Evolutionary conservation across 2,113 vertebrate genomes (phyloP), one percentile per base, ranked within the genome.

Genomic region (Pseudonaja textilis): DNA sequence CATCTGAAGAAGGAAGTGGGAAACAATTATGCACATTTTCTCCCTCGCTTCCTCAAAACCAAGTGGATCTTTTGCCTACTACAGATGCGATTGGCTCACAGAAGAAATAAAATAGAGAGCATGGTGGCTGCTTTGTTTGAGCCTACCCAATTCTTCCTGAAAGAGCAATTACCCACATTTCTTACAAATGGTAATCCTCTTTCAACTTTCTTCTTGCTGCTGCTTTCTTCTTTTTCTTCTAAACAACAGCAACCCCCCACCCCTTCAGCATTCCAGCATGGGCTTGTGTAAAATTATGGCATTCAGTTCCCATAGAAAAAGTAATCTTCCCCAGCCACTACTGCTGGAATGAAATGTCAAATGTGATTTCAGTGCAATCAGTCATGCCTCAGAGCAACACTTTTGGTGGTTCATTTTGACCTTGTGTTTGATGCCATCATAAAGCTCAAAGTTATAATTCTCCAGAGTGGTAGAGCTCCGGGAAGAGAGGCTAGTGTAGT

Each of bases 391-490:
- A 0, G 99, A 99, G 97, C 99, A 99, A 97, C 99, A 99, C 96
- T 99, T 98, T 97, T 99, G 99, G 97, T 99, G 99, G 97, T 99
- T 99, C 95, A 99, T 99, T 98, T 99, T 99, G 93, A 99, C 99
- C 95, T 99, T 99, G 97, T 99, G 99, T 97, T 99, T 99, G 97
- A 99, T 99, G 94, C 99, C 99, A 0, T 99, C 99, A 0, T 99
- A 99, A 91, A 99, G 98, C 97, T 99, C 99, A 0, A 99, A 99
- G 98, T 99, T 99, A 98, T 99, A 99, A 97, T 99, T 99, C 97
- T 99, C 99, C 97, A 99, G 98, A 0, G 99, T 99, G 47, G 99
- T 99, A 96, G 99, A 99, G 97, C 98, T 99, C 90, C 99, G 98
- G 0, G 99, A 99, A 12, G 98, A 99, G 2, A 99, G 98, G 89